These are phyloP conservation scores for Gryllus longicercus DNA, from an alignment of 2,888 invertebrate genomes.

Conservation along the genomic window DNA sequence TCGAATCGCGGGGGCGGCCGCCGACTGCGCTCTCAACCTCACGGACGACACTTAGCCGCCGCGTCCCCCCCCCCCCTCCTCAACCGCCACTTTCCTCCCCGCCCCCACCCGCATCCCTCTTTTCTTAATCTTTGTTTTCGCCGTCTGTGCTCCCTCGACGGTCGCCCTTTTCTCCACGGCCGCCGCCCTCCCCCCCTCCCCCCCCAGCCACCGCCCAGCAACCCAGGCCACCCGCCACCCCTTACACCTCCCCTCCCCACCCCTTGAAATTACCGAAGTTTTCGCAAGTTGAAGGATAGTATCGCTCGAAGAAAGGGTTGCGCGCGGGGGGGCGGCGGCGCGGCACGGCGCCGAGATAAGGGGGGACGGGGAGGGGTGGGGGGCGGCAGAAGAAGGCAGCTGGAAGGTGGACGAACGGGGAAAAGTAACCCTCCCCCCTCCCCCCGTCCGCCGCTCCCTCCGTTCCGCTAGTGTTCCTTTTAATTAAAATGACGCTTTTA, in stretches of 20 bases:
- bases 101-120: neutral
- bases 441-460: neutral
- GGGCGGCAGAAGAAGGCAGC: neutral
- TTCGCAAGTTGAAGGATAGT: conserved; percentile 25
- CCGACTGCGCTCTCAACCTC: neutral
- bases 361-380: neutral
- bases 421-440: neutral
- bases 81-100: neutral
- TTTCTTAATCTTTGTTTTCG: conserved; percentile 22
- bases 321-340: neutral
- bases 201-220: neutral
- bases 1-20: too few species aligned
- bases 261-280: conserved; percentile 31
- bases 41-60: conserved; percentile 4
- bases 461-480: conserved; percentile 34
- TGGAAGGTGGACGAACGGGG: neutral
- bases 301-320: conserved; percentile 20
- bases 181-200: neutral
- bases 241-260: neutral
- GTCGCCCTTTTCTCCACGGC: neutral
- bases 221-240: neutral
- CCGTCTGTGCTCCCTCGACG: neutral
- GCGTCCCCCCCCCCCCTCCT: neutral
- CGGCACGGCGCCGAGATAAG: neutral
- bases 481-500: conserved; percentile 39